Conservation (phyloP, 2,113 vertebrate genomes). For the Isurus oxyrinchus region DNA sequence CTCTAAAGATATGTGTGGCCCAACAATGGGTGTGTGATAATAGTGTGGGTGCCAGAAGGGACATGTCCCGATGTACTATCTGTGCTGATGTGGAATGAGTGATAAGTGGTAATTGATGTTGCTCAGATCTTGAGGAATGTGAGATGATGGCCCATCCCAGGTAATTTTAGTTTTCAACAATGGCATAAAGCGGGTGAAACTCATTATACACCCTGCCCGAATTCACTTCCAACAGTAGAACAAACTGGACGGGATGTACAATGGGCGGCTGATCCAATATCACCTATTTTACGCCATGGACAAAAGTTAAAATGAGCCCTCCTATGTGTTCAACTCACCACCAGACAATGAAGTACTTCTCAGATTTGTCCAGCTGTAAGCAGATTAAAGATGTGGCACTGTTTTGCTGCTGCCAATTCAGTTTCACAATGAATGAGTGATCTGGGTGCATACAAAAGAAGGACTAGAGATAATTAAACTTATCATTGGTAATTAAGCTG, state of each 20-base stretch:
- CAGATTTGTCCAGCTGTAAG: neutral
- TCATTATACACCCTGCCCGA: neutral
- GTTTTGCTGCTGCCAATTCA: neutral
- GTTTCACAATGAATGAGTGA: neutral
- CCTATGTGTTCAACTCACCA: neutral
- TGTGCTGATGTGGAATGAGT: neutral
- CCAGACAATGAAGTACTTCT: neutral
- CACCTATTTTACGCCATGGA: neutral
- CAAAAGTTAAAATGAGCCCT: neutral
- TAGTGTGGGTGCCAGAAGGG: neutral
- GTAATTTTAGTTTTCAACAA: neutral
- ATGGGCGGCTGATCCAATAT: neutral
- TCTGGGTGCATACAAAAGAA: neutral
- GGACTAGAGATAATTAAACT: conserved; percentile 13
- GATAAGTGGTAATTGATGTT: neutral
- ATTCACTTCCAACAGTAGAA: neutral
- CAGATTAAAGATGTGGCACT: neutral
- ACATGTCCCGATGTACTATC: neutral
- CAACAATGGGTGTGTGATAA: neutral
- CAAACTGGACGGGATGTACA: neutral
- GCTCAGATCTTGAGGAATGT: neutral
- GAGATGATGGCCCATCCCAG: neutral
- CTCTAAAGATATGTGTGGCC: neutral
- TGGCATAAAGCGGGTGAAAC: neutral
- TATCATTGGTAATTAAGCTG: conserved; percentile 17